phyloP scores from a whole-genome alignment of 2,888 invertebrate genomes.

The Apeira syringaria region DNA sequence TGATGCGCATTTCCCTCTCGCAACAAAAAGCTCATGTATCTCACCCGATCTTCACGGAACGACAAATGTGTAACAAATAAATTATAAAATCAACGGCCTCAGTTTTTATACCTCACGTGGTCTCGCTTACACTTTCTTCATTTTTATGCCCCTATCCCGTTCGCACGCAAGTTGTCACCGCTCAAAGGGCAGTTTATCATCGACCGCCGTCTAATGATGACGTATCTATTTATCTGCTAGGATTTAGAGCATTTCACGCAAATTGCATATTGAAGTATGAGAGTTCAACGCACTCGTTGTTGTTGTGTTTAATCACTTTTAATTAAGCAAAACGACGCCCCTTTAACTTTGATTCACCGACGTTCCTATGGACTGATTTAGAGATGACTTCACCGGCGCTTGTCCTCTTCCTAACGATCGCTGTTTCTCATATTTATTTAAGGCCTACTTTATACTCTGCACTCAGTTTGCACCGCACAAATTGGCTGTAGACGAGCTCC shows the following conservation, averaged over 20 bases:
- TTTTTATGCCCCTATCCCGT: slow-evolving; percentile 46
- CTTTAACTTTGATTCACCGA: slow-evolving; percentile 33
- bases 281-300: slow-evolving; percentile 57
- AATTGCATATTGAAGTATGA: slow-evolving; percentile 62
- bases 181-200: slow-evolving; percentile 71
- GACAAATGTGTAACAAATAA: slow-evolving; percentile 84
- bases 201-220: slow-evolving; percentile 67
- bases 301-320: slow-evolving; percentile 49
- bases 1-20: slow-evolving; percentile 76
- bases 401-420: slow-evolving; percentile 18
- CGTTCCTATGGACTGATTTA: slow-evolving; percentile 27
- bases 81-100: slow-evolving; percentile 80
- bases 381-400: slow-evolving; percentile 30
- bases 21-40: slow-evolving; percentile 80
- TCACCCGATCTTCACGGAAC: slow-evolving; percentile 80
- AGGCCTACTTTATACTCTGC: slow-evolving; percentile 1
- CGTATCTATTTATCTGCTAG: slow-evolving; percentile 68
- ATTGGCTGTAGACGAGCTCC: neutral
- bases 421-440: neutral
- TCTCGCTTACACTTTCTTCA: slow-evolving; percentile 44
- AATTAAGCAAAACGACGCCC: slow-evolving; percentile 32
- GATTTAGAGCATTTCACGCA: slow-evolving; percentile 61
- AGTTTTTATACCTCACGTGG: slow-evolving; percentile 73
- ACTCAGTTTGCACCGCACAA: neutral
- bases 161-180: slow-evolving; percentile 58